Evolutionary conservation across 2,888 invertebrate species (phyloP), one percentile per base, ranked within the genome.

Genomic region (Pimpla rufipes): DNA sequence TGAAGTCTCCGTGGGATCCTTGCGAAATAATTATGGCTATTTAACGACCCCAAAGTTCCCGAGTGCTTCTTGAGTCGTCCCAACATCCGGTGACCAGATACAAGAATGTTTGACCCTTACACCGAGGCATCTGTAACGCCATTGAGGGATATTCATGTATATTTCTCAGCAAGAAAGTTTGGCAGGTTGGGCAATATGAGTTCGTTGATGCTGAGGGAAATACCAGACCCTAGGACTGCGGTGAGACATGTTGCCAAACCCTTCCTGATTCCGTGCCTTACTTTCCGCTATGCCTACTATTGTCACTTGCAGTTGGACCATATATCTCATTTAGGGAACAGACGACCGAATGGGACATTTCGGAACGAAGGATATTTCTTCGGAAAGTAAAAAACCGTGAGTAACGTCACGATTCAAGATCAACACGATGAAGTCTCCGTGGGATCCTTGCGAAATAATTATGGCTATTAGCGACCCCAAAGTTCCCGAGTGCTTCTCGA

Each of bases 101-200:
- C 35, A n/a, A 67, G 52, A 21, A n/a, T n/a, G n/a, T n/a, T n/a
- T n/a, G n/a, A n/a, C 29, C 5, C 16, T 2, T 59, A 52, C n/a
- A 16, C 42, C 16, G 13, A 67, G 42, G 45, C 40, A 70, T 21
- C 45, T n/a, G 11, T 45, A 11, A 42, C 50, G 10, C 18, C 0
- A 59, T 37, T 52, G 59, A 75, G n/a, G n/a, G 66, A 67, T 29
- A 45, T 45, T 13, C 16, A 23, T 21, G 13, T 67, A 11, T 52
- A 10, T 23, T 5, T 50, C 45, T 73, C 74, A 55, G 73, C 67
- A 74, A 64, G 70, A 78, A n/a, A 82, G 70, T 82, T 78, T 64
- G 74, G 52, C 37, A 75, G 79, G 62, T 82, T 68, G 50, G 74
- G 37, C 74, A 70, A 75, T 79, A 70, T 73, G 74, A 64, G 59